Evolutionary conservation across 2,888 invertebrate genomes (phyloP).

Genomic region (Anorthoa munda): DNA sequence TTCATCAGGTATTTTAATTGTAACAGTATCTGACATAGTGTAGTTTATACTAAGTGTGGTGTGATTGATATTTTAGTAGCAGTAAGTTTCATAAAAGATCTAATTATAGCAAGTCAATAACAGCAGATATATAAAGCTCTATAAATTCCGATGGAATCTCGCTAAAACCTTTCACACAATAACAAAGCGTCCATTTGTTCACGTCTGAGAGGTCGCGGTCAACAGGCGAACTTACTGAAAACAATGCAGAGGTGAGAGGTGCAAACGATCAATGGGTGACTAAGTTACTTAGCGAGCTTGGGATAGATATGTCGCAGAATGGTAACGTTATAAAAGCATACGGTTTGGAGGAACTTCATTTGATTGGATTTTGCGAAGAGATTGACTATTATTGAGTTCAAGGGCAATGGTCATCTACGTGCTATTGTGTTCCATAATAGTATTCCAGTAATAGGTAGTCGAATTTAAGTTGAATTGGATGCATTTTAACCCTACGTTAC

Average conservation of each 20-base stretch:
- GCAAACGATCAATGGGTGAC: slow-evolving; percentile 34
- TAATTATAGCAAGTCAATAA: not conserved
- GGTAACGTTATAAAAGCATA: slow-evolving; percentile 13
- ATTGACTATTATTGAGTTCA: not conserved
- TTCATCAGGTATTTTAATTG: not conserved
- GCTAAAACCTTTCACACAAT: slow-evolving; percentile 21
- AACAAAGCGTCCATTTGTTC: slow-evolving; percentile 35
- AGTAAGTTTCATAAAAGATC: not conserved
- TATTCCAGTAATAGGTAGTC: not conserved
- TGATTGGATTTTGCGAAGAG: not conserved
- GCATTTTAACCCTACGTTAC: slow-evolving; percentile 8
- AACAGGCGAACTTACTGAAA: slow-evolving; percentile 38
- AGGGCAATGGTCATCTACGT: slow-evolving; percentile 8
- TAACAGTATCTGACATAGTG: too few species aligned
- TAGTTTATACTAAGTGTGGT: not conserved
- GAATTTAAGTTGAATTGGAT: slow-evolving; percentile 8
- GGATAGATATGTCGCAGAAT: slow-evolving; percentile 22
- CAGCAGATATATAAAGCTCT: not conserved
- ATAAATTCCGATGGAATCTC: slow-evolving; percentile 10
- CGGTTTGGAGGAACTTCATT: slow-evolving; percentile 3
- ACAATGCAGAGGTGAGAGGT: slow-evolving; percentile 46
- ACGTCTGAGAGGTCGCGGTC: slow-evolving; percentile 50
- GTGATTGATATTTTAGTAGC: not conserved
- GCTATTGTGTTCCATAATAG: not conserved
- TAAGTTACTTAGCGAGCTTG: slow-evolving; percentile 19